Percentiles rank a stretch among this genome's conserved stretches.
These are phyloP conservation scores for Sebastes melanostomus DNA, from an alignment of 2,797 vertebrate species.

Conservation along the genomic window DNA sequence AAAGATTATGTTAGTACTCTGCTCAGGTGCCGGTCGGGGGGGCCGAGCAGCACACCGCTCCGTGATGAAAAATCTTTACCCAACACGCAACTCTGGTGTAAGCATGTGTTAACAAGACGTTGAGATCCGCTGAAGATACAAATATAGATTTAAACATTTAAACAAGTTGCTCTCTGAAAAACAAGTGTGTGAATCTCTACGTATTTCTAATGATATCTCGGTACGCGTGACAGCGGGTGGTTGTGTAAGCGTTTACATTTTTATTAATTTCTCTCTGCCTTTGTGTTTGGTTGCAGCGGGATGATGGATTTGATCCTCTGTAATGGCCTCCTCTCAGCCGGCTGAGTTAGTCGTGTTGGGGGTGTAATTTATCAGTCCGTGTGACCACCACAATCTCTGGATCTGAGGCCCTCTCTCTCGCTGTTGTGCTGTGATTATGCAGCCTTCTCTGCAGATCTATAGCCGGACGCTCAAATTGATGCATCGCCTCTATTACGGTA, in stretches of 20 bases:
- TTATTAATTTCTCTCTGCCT: neutral
- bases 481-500: slow-evolving; percentile 40
- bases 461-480: slow-evolving; percentile 36
- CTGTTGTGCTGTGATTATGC: slow-evolving; percentile 14
- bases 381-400: slow-evolving; percentile 8
- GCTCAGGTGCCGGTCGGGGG: neutral
- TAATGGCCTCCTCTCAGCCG: slow-evolving; percentile 29
- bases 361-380: slow-evolving; percentile 36
- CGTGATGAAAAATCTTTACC: slow-evolving; percentile 17
- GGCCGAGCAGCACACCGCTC: neutral
- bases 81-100: neutral
- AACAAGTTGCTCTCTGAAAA: too few species aligned
- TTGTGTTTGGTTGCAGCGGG: neutral
- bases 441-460: slow-evolving; percentile 29
- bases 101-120: neutral
- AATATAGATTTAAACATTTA: neutral
- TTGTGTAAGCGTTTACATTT: neutral
- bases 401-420: neutral
- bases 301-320: slow-evolving; percentile 41
- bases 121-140: neutral
- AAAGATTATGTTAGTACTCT: neutral
- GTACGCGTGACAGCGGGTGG: neutral
- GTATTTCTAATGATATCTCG: neutral
- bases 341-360: slow-evolving; percentile 3
- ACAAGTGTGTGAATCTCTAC: neutral